Evolutionary conservation across 2,888 invertebrate species (phyloP), one percentile per base, ranked within the genome.

Genomic region (Caenorhabditis panamensis): DNA sequence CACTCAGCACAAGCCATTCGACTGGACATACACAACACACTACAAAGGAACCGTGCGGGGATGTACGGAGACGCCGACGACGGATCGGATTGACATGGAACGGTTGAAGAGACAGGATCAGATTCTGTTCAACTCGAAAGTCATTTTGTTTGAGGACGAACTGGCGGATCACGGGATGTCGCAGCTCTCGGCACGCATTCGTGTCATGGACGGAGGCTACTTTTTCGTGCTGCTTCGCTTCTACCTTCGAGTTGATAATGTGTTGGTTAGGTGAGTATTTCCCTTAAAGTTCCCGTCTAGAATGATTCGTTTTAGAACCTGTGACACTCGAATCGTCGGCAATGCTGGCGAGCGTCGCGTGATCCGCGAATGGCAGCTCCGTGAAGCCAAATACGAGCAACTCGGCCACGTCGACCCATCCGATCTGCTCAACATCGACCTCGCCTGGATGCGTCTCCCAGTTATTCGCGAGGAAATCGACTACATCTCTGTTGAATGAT

Each of bases 111-210:
- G 94, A 85, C 94, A 94, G 88, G 97, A 99, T 87, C 94, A 95
- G 91, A 99, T 99, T 71, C 92, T 96, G 3, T 98, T 97, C 91
- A 98, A 96, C 92, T 95, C 96, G 16, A 64, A 61, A n/a, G 53
- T 98, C 37, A 95, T 95, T 72, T 92, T 99, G 44, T 99, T 95
- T 93, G 99, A 99, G 92, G 99, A 99, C 93, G 99, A 99, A 92
- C 92, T 99, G 58, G 97, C 97, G 91, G 99, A 99, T 92, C 96
- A 99, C 93, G 99, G 99, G 18, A 94, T 95, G 69, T 95, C 98
- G 1, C 94, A 97, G 94, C 95, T 99, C 62, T 79, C 83, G n/a
- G 86, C 86, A 8, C 78, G 86, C 20, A 69, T 93, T 44, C 94
- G 99, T 90, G 96, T 96, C 1, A 99, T 99, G 99, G 96, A 96